phyloP scores from a whole-genome alignment of 2,797 vertebrate species.

The Petrocephalus sullivani region DNA sequence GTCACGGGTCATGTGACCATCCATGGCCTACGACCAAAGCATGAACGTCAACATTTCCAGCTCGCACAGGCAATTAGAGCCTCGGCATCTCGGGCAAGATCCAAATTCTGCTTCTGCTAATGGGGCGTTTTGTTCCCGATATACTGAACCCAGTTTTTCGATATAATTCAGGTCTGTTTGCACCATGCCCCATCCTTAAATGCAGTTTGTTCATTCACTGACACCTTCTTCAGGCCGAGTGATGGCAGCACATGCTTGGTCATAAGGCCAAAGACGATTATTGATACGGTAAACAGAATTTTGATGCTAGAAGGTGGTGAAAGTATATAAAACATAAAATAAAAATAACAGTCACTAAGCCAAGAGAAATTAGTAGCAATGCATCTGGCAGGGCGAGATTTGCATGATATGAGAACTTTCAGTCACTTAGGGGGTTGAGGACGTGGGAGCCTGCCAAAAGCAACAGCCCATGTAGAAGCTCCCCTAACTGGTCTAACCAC shows the following conservation, averaged over 20 bases:
- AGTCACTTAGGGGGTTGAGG: constrained; percentile 33
- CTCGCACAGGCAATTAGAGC: background rate
- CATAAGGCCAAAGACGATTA: constrained; percentile 42
- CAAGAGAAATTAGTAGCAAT: constrained; percentile 29
- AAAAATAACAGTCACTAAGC: constrained; percentile 56
- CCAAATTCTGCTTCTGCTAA: constrained; percentile 51
- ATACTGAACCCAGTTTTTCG: constrained; percentile 52
- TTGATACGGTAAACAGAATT: constrained; percentile 56
- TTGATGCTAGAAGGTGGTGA: constrained; percentile 44
- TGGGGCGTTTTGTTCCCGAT: constrained; percentile 51
- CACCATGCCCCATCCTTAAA: constrained; percentile 39
- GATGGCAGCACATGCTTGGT: constrained; percentile 49
- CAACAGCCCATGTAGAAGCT: constrained; percentile 57
- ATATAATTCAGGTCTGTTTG: constrained; percentile 48
- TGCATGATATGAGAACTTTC: constrained; percentile 50
- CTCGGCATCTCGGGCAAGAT: background rate
- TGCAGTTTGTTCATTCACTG: constrained; percentile 53
- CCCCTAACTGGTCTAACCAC: constrained; percentile 47
- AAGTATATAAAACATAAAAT: constrained; percentile 39
- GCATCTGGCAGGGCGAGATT: constrained; percentile 44
- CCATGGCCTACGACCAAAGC: constrained; percentile 33
- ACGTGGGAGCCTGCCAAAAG: constrained; percentile 55
- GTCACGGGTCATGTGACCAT: background rate
- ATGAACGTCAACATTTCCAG: constrained; percentile 50
- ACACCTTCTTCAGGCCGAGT: constrained; percentile 57